phyloP scores from a whole-genome alignment of 2,113 vertebrate species.

The Chloroceryle aenea region DNA sequence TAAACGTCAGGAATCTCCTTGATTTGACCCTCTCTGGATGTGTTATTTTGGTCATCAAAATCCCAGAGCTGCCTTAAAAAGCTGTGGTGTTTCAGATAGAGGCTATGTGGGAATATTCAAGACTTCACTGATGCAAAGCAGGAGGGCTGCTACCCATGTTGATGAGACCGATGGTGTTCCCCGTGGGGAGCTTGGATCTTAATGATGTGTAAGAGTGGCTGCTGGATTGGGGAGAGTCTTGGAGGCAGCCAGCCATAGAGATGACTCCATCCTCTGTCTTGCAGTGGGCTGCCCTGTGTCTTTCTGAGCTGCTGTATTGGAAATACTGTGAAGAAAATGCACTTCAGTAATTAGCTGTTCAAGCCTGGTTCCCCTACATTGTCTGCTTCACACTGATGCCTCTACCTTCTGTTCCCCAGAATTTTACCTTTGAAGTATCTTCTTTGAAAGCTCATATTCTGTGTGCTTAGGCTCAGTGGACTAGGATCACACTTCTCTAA shows the following conservation, averaged over 20 bases:
- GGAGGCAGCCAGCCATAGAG: neutral
- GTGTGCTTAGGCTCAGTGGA: neutral
- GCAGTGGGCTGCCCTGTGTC: neutral
- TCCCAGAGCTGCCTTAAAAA: slow-evolving; percentile 30
- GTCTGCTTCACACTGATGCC: neutral
- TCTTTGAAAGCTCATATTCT: neutral
- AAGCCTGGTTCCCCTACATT: neutral
- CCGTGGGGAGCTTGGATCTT: slow-evolving; percentile 18
- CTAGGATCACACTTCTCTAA: neutral
- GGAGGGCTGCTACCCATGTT: neutral
- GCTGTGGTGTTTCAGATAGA: neutral
- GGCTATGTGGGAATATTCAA: neutral
- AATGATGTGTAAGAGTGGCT: slow-evolving; percentile 59
- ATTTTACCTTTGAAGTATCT: slow-evolving; percentile 18
- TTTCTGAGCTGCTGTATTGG: neutral
- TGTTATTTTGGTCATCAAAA: neutral
- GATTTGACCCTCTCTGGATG: slow-evolving; percentile 12
- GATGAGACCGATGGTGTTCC: neutral
- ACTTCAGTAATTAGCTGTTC: neutral
- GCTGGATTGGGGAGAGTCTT: neutral
- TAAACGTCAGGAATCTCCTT: neutral
- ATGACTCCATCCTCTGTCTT: neutral
- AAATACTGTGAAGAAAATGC: neutral
- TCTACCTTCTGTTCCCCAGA: neutral
- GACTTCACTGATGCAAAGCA: slow-evolving; percentile 29